These are phyloP conservation scores for Adineta ricciae DNA, from an alignment of 2,888 invertebrate genomes.

Conservation along the genomic window DNA sequence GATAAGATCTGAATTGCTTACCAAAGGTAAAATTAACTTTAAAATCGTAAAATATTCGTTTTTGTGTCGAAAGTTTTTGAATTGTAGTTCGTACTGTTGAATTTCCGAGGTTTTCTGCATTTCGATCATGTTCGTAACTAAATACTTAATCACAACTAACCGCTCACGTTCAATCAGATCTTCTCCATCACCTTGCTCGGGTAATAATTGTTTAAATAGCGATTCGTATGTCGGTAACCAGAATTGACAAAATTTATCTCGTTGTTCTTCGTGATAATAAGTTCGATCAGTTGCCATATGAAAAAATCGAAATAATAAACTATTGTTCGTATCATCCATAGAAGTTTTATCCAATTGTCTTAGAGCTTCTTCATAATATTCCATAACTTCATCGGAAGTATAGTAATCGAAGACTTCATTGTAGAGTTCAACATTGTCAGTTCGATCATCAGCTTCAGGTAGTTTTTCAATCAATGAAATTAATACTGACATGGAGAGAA, in stretches of 20 bases:
- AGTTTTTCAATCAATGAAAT: no score
- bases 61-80: not conserved
- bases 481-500: no score
- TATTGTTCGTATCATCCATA: not conserved
- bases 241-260: not conserved
- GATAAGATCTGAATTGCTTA: not conserved
- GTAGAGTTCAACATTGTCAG: no score
- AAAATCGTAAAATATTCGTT: not conserved
- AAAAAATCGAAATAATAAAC: not conserved
- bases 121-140: not conserved
- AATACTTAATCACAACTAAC: not conserved
- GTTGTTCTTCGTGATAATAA: not conserved
- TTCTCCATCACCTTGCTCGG: not conserved
- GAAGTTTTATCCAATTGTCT: not conserved
- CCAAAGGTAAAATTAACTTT: not conserved
- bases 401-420: no score
- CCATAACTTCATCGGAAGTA: not conserved
- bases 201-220: not conserved
- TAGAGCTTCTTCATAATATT: not conserved
- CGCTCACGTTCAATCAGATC: no score
- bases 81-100: not conserved
- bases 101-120: not conserved
- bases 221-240: not conserved
- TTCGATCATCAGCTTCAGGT: no score
- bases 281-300: not conserved